Percentiles rank a stretch among this genome's conserved stretches.
phyloP scores from a whole-genome alignment of 2,888 invertebrate genomes.

The Drosophila neonasuta region DNA sequence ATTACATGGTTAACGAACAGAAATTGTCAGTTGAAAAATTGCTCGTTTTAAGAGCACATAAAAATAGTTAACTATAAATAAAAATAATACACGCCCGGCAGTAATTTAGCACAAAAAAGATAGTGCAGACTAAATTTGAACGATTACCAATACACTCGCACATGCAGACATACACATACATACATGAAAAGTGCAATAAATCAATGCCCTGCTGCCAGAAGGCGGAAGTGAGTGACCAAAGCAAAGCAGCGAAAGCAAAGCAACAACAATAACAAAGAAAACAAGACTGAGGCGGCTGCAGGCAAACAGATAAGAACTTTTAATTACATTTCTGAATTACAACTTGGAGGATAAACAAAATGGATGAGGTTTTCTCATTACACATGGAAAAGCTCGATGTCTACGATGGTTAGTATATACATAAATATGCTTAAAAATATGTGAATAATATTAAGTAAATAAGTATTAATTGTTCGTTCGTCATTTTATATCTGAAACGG shows the following conservation, averaged over 20 bases:
- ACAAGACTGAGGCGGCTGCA: slow-evolving; percentile 45
- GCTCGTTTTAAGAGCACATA: slow-evolving; percentile 4
- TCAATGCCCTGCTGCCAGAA: slow-evolving; percentile 57
- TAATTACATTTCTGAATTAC: slow-evolving; percentile 43
- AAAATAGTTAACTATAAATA: slow-evolving; percentile 1
- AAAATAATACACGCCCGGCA: slow-evolving; percentile 27
- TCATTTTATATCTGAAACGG: slow-evolving; percentile 50
- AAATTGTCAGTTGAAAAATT: no score
- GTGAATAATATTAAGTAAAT: slow-evolving; percentile 69
- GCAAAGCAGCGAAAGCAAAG: slow-evolving; percentile 9
- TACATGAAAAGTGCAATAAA: slow-evolving; percentile 63
- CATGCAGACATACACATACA: slow-evolving; percentile 3
- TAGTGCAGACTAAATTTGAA: slow-evolving; percentile 41
- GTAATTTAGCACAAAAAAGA: slow-evolving; percentile 18
- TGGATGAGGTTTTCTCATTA: slow-evolving; percentile 81
- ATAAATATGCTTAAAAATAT: slow-evolving; percentile 52
- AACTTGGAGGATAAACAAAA: slow-evolving; percentile 57
- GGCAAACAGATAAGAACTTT: slow-evolving; percentile 12
- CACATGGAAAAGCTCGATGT: slow-evolving; percentile 81
- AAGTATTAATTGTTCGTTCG: slow-evolving; percentile 64
- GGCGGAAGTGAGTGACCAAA: slow-evolving; percentile 59
- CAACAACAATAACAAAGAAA: slow-evolving; percentile 53
- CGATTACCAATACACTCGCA: slow-evolving; percentile 20
- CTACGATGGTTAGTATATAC: slow-evolving; percentile 76
- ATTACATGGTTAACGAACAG: slow-evolving; percentile 48